Evolutionary conservation across 2,888 invertebrate genomes (phyloP), one percentile per base, ranked within the genome.

Genomic region (Danaus chrysippus): DNA sequence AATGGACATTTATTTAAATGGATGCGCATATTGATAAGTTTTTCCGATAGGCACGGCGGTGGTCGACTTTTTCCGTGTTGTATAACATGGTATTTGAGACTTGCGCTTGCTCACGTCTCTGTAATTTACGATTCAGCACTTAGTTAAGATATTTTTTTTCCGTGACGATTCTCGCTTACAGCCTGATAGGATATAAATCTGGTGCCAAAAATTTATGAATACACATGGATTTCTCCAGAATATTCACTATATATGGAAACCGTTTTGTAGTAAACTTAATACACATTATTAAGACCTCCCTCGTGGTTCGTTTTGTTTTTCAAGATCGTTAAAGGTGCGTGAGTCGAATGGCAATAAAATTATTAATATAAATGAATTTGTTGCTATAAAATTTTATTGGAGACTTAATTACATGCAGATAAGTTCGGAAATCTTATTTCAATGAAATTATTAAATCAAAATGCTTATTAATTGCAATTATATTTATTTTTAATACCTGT

Each of bases 131-230:
- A 84, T 79, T 79, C 78, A 74, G 78, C 78, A 77, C 76, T 78
- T 79, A 79, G 82, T 77, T 78, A 77, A 83, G 84, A 79, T 76
- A 69, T 82, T 87, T 88, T 87, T 84, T 87, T n/a, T n/a, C n/a
- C 79, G 75, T 73, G 71, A 71, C 68, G 75, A 67, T 84, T 84
- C 84, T 83, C 85, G 84, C 85, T 83, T 81, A 77, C 73, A 76
- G 73, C 71, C 71, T 78, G 76, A 80, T 82, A 77, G 79, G 84
- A 84, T 84, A 86, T 87, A 84, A 87, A 86, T 86, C 83, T 82
- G 86, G 86, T 86, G 86, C 83, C 84, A 67, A 84, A 88, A 86
- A 85, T 89, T 86, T 87, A 86, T 88, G 84, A 84, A 78, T 78
- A 76, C 71, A 69, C 79, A 76, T 77, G 63, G 64, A 63, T 65